phyloP scores from a whole-genome alignment of 2,888 invertebrate genomes.

The Sceliomorpha sp. region DNA sequence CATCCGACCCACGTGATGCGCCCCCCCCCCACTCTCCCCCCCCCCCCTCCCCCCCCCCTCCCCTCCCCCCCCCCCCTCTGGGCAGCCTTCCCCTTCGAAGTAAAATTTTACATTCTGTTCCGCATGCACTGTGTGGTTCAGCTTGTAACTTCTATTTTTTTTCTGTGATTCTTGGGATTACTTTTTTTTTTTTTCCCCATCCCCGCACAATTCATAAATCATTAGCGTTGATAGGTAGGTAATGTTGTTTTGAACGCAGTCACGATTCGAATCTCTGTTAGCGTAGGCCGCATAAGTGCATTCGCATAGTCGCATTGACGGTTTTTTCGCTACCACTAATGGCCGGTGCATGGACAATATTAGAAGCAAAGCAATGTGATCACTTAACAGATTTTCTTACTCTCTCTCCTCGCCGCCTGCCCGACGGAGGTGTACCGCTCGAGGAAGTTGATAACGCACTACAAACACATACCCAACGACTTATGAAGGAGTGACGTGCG shows the following conservation, averaged over 20 bases:
- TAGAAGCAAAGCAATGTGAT: constrained; percentile 42
- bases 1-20: no score
- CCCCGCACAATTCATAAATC: constrained; percentile 25
- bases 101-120: no score
- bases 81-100: no score
- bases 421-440: constrained; percentile 14
- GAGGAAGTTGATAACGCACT: constrained; percentile 58
- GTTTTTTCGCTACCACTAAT: constrained; percentile 30
- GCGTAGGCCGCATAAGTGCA: constrained; percentile 16
- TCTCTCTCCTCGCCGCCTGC: constrained; percentile 18
- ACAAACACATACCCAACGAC: constrained; percentile 26
- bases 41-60: no score
- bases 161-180: no score
- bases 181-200: no score
- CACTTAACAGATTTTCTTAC: constrained; percentile 41
- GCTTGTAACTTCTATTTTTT: no score
- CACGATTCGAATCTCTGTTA: constrained; percentile 20
- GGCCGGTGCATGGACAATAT: constrained; percentile 34
- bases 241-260: constrained; percentile 29
- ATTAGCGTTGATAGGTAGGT: constrained; percentile 28
- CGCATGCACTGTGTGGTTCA: no score
- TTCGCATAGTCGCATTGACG: constrained; percentile 17
- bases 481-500: constrained; percentile 47
- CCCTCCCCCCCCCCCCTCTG: no score
- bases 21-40: no score